Percentiles rank a stretch among this genome's conserved stretches.
Evolutionary conservation across 2,797 vertebrate species (phyloP).

Genomic region (Enteromius anoplus): DNA sequence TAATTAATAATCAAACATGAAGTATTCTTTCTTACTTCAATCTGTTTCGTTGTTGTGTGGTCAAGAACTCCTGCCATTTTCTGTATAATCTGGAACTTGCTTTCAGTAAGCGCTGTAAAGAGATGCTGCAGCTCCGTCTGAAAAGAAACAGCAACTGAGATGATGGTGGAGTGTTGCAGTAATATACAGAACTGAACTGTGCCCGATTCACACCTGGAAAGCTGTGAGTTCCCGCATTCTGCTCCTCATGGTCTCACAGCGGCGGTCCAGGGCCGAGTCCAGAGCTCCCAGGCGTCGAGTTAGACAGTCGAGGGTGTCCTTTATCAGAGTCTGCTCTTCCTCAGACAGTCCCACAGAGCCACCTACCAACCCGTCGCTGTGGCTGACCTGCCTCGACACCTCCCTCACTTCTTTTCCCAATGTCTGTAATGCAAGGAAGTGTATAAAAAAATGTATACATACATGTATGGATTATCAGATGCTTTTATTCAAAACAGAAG

Average conservation of each 20-base stretch:
- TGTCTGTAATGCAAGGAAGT: constrained; percentile 70
- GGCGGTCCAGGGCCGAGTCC: constrained; percentile 84
- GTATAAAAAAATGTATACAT: background rate
- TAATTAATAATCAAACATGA: constrained; percentile 7
- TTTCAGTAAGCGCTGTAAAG: constrained; percentile 86
- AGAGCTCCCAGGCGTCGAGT: constrained; percentile 83
- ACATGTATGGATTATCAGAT: background rate
- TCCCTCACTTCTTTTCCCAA: constrained; percentile 89
- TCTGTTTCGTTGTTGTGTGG: constrained; percentile 87
- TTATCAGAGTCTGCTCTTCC: constrained; percentile 74
- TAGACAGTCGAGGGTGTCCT: constrained; percentile 87
- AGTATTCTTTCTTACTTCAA: constrained; percentile 79
- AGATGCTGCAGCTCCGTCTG: constrained; percentile 92
- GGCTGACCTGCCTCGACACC: constrained; percentile 86
- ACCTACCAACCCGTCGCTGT: constrained; percentile 83
- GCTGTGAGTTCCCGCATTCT: constrained; percentile 84
- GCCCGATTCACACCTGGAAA: constrained; percentile 80
- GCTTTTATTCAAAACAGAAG: background rate
- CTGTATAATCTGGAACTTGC: constrained; percentile 87
- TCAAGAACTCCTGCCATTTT: constrained; percentile 85
- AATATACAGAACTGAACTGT: background rate
- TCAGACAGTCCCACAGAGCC: constrained; percentile 78
- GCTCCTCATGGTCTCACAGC: constrained; percentile 87
- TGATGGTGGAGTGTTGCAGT: background rate
- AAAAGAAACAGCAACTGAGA: constrained; percentile 24